These are phyloP conservation scores for Pentalonia nigronervosa DNA, from an alignment of 1,140 invertebrate genomes.

Conservation along the genomic window DNA sequence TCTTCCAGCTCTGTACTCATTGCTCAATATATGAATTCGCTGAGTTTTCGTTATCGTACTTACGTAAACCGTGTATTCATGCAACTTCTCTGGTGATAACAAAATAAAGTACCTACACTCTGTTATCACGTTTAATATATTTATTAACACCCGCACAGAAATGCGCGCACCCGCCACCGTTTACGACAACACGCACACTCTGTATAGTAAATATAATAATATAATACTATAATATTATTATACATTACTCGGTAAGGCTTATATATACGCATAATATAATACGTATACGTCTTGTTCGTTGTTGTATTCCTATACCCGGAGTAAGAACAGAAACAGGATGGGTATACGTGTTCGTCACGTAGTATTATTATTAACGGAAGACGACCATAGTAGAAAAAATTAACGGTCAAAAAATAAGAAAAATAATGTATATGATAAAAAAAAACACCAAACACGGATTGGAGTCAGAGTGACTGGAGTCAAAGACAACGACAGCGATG, in stretches of 20 bases:
- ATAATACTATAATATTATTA: background rate
- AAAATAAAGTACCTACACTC: background rate
- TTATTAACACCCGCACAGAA: background rate
- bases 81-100: background rate
- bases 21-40: background rate
- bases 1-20: background rate
- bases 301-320: background rate
- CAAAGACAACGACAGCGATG: background rate
- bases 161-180: background rate
- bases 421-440: slow-evolving; percentile 27
- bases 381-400: slow-evolving; percentile 29
- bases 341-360: slow-evolving; percentile 43
- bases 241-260: background rate
- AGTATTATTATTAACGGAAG: slow-evolving; percentile 33
- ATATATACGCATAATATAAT: background rate
- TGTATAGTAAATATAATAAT: background rate
- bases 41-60: background rate
- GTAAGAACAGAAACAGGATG: slow-evolving; percentile 21
- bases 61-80: background rate
- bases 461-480: slow-evolving; percentile 13
- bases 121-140: background rate
- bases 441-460: background rate
- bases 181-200: background rate
- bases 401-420: slow-evolving; percentile 27
- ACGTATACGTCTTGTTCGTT: background rate